phyloP scores from a whole-genome alignment of 2,113 vertebrate species.

The Epinephelus lanceolatus region DNA sequence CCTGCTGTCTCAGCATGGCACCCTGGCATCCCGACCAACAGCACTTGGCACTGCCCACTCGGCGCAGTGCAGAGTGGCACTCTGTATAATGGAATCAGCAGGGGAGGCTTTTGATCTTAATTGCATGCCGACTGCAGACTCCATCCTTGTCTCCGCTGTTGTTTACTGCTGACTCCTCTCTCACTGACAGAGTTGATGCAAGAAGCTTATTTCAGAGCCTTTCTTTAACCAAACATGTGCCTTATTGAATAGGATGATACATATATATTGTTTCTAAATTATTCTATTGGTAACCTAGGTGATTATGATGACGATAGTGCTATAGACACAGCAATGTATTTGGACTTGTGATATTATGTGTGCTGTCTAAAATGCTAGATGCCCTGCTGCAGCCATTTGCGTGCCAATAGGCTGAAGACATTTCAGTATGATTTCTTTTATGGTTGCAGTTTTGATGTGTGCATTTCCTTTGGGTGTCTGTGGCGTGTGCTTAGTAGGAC shows the following conservation, averaged over 20 bases:
- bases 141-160: slow-evolving; percentile 69
- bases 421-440: slow-evolving; percentile 77
- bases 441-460: slow-evolving; percentile 77
- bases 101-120: slow-evolving; percentile 83
- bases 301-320: slow-evolving; percentile 78
- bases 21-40: slow-evolving; percentile 73
- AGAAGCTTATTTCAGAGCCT: slow-evolving; percentile 85
- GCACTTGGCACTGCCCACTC: slow-evolving; percentile 81
- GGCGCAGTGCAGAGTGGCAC: slow-evolving; percentile 69
- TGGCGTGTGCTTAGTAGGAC: slow-evolving; percentile 84
- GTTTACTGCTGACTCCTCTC: slow-evolving; percentile 74
- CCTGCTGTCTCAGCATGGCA: slow-evolving; percentile 71
- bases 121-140: slow-evolving; percentile 81
- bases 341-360: slow-evolving; percentile 81
- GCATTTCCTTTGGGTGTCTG: slow-evolving; percentile 82
- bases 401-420: slow-evolving; percentile 83
- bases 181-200: slow-evolving; percentile 78
- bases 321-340: slow-evolving; percentile 84
- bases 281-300: slow-evolving; percentile 76
- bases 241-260: slow-evolving; percentile 82
- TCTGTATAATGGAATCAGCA: slow-evolving; percentile 81
- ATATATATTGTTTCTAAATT: slow-evolving; percentile 80
- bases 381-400: slow-evolving; percentile 78
- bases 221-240: slow-evolving; percentile 87
- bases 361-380: slow-evolving; percentile 78